Evolutionary conservation across 2,113 vertebrate genomes (phyloP).

Genomic region (Nymphicus hollandicus): DNA sequence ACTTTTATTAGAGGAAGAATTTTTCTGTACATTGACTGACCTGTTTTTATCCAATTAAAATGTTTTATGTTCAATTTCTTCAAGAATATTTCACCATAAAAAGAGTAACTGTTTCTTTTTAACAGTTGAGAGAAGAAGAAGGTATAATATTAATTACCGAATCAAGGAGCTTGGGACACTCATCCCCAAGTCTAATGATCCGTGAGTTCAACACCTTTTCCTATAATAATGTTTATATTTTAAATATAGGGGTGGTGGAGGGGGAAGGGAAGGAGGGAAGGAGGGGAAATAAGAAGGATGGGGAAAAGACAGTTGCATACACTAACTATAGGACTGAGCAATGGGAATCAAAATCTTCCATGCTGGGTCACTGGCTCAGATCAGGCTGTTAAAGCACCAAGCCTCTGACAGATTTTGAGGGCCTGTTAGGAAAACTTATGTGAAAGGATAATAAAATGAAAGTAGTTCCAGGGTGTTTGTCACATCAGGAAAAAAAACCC

Average conservation of each 20-base stretch:
- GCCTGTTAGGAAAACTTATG: not conserved
- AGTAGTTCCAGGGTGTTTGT: not conserved
- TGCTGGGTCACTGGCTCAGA: not conserved
- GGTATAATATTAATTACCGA: constrained; percentile 99
- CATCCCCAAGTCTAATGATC: constrained; percentile 97
- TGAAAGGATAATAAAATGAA: not conserved
- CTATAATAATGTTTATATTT: constrained; percentile 55
- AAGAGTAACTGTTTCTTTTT: constrained; percentile 67
- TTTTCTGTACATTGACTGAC: not conserved
- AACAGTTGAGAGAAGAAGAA: constrained; percentile 94
- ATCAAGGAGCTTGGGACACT: constrained; percentile 98
- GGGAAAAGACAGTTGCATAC: not conserved
- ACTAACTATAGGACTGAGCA: not conserved
- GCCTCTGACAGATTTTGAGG: not conserved
- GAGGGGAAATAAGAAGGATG: not conserved
- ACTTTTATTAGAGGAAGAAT: not conserved
- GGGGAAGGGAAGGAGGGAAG: not conserved
- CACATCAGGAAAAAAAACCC: not conserved
- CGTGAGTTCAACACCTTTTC: constrained; percentile 84
- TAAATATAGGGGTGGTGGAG: not conserved
- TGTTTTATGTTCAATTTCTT: not conserved
- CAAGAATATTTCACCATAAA: constrained; percentile 21
- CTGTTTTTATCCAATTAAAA: not conserved
- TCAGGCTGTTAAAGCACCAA: not conserved
- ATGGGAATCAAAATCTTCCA: not conserved